Evolutionary conservation across 2,888 invertebrate genomes (phyloP), one percentile per base, ranked within the genome.

Genomic region (Labia minor): DNA sequence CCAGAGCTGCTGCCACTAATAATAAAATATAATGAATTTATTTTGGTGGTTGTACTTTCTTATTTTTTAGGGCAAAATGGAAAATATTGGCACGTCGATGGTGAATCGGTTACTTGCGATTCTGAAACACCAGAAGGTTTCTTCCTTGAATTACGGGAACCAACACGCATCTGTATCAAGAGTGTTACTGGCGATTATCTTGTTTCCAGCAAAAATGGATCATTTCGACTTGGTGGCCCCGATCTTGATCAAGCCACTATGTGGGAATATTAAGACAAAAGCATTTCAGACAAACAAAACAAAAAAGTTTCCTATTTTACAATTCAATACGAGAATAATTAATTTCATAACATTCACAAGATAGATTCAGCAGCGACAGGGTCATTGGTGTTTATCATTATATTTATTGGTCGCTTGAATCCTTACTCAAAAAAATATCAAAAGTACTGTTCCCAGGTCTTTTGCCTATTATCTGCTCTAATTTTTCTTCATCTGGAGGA

Each of bases 261-360:
- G 76, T 95, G 95, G 95, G 95, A 95, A 81, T 95, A 94, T 79
- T 95, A 92, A n/a, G n/a, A n/a, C n/a, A n/a, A n/a, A n/a, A 81
- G 76, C 63, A 26, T 26, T 26, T 8, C 26, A 26, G 26, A 26
- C 26, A 3, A 11, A 49, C 2, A n/a, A 49, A 49, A 8, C 49
- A 14, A 49, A 16, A 49, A n/a, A 49, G 2, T 49, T 3, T 11
- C n/a, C 14, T 11, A 33, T 6, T 3, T 11, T 16, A 49, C 16
- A 49, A 4, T n/a, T 49, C 3, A 8, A n/a, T 6, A 49, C 16
- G 14, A 3, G 16, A 4, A n/a, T 49, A 49, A 8, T 49, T 49
- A 49, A n/a, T 49, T 16, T n/a, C 16, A 11, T 49, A 49, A n/a
- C n/a, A n/a, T n/a, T n/a, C 49, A 11, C 16, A 16, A 10, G 14